phyloP scores from a whole-genome alignment of 1,140 invertebrate genomes.

The Camponotus pennsylvanicus region DNA sequence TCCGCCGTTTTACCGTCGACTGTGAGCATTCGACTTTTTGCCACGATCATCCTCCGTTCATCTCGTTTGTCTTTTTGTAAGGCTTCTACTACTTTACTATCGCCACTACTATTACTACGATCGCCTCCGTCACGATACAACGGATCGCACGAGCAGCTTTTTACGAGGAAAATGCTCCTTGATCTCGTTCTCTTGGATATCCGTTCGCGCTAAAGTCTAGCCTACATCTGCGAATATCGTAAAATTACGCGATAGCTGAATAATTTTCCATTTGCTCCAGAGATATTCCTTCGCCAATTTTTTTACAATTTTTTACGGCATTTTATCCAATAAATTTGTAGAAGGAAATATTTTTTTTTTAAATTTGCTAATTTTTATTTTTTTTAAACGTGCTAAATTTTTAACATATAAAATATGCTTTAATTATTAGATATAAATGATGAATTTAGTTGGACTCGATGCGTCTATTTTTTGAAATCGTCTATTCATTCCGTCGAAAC shows the following conservation, averaged over 20 bases:
- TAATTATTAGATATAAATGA: not conserved
- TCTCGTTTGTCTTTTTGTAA: slow-evolving; percentile 72
- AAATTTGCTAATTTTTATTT: too few species aligned
- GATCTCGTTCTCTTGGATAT: not conserved
- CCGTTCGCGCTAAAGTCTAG: slow-evolving; percentile 21
- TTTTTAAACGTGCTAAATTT: not conserved
- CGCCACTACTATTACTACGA: slow-evolving; percentile 41
- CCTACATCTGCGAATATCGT: not conserved
- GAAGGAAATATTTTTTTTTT: not conserved
- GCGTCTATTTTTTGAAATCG: not conserved
- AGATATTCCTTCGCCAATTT: not conserved
- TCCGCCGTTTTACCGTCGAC: slow-evolving; percentile 77
- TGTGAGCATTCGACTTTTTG: slow-evolving; percentile 73
- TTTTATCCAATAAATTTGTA: not conserved
- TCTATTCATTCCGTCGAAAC: not conserved
- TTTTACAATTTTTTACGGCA: not conserved
- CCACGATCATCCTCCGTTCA: slow-evolving; percentile 52
- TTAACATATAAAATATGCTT: not conserved
- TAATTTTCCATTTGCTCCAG: not conserved
- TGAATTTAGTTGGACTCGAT: not conserved
- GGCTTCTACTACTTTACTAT: slow-evolving; percentile 43
- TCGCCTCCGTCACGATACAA: slow-evolving; percentile 36
- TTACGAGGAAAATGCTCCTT: slow-evolving; percentile 45
- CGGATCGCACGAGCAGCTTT: slow-evolving; percentile 50
- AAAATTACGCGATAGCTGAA: not conserved